Evolutionary conservation across 2,888 invertebrate species (phyloP), one percentile per base, ranked within the genome.

Genomic region (Carpatolechia fugitivella): DNA sequence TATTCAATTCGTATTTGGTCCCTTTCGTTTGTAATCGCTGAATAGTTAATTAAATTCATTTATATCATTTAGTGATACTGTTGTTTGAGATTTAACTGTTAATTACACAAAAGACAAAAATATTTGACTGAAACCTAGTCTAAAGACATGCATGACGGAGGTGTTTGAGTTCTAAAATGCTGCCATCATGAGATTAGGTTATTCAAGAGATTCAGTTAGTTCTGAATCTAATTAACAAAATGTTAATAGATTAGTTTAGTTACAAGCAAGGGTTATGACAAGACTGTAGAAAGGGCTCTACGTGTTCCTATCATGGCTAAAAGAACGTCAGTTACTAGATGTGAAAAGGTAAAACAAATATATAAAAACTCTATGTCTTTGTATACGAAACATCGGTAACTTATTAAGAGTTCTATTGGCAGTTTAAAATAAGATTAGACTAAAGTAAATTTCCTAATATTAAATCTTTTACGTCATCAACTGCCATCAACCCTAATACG

Each of bases 251-350:
- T 91, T 91, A 90, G 90, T 91, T 77, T 62, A 85, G 90, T 91
- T 90, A 91, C 90, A 91, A 91, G 90, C 91, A 85, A 88, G 84
- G 90, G 89, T 87, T 88, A 87, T 80, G 77, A 86, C 85, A 82
- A 80, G 76, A 80, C 72, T 74, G 76, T 66, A 70, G 78, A 72
- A 65, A 56, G 74, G 71, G 68, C 64, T 73, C 68, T 71, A 70
- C 57, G 57, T 61, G 57, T 60, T 71, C 61, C 69, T 70, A 73
- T 64, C 67, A 69, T 69, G 62, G 72, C 40, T 41, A 18, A 44
- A 44, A 74, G 62, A 65, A 64, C 63, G 63, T 67, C 62, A 72
- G 62, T 65, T 64, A 66, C 70, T 59, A 72, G 54, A 68, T 69
- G 63, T 70, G 68, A 73, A 75, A 70, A 71, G 8, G 18, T 10